Evolutionary conservation across 2,797 vertebrate species (phyloP).

Genomic region (Podarcis lilfordi): DNA sequence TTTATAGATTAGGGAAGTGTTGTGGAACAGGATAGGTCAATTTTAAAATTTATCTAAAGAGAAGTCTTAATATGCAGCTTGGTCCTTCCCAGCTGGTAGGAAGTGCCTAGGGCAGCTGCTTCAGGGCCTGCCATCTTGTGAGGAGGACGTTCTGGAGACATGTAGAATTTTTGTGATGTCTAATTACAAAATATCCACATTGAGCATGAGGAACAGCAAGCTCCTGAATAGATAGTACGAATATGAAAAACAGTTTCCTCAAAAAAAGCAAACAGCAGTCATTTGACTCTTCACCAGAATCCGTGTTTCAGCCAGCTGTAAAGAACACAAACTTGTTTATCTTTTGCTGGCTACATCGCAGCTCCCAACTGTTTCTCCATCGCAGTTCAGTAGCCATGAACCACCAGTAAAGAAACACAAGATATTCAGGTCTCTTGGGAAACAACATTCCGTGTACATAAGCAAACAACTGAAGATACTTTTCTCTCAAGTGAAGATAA

Average conservation of each 20-base stretch:
- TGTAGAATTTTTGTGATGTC: background rate
- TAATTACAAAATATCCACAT: background rate
- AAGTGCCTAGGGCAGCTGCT: background rate
- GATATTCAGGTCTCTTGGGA: background rate
- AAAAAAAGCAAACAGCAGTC: background rate
- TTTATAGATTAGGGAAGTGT: background rate
- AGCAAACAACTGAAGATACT: background rate
- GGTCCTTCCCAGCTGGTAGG: background rate
- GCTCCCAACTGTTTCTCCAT: background rate
- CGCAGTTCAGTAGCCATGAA: too few relatives aligned
- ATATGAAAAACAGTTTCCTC: background rate
- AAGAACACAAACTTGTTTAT: background rate
- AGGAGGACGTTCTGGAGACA: background rate
- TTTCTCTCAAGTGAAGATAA: too few relatives aligned
- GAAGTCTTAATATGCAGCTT: background rate
- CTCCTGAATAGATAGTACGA: background rate
- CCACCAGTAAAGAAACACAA: background rate
- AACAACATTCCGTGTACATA: background rate
- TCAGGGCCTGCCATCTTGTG: background rate
- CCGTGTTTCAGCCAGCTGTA: background rate
- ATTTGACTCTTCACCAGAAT: background rate
- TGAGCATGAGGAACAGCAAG: background rate
- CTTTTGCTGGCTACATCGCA: background rate
- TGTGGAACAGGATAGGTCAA: background rate
- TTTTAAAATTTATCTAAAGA: background rate